Conservation (phyloP, 2,113 vertebrate species). For the Syngnathus typhle region DNA sequence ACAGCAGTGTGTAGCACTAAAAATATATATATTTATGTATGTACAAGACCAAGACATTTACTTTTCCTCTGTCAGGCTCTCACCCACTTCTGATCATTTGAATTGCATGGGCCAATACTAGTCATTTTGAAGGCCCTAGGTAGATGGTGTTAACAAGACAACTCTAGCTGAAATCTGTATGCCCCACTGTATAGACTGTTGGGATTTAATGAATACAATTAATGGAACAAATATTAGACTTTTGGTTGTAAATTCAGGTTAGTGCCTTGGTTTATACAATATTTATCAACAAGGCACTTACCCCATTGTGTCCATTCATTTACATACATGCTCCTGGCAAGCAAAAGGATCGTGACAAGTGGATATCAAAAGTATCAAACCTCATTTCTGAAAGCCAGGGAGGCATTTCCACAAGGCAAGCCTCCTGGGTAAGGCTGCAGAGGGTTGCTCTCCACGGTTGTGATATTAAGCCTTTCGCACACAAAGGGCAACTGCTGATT, state of each 20-base stretch:
- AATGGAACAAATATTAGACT: background rate
- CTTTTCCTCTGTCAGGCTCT: no score
- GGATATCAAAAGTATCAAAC: constrained; percentile 54
- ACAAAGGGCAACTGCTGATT: constrained; percentile 73
- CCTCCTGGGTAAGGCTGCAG: constrained; percentile 60
- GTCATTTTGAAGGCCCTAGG: no score
- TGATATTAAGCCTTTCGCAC: constrained; percentile 82
- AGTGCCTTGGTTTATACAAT: no score
- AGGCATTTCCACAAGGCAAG: constrained; percentile 64
- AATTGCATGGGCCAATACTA: no score
- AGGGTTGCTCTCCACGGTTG: constrained; percentile 76
- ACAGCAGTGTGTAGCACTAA: constrained; percentile 81
- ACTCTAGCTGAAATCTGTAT: no score
- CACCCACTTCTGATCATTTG: no score
- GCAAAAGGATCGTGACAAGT: background rate
- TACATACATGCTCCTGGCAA: background rate
- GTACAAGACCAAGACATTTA: no score
- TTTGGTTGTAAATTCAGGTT: background rate
- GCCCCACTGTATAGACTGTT: background rate
- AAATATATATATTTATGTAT: no score
- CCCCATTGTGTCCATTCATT: background rate
- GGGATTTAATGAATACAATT: background rate
- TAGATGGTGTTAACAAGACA: no score
- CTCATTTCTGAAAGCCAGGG: constrained; percentile 81
- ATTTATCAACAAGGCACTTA: background rate